Conservation (phyloP, 2,888 invertebrate genomes). For the Parnassius glacialis region DNA sequence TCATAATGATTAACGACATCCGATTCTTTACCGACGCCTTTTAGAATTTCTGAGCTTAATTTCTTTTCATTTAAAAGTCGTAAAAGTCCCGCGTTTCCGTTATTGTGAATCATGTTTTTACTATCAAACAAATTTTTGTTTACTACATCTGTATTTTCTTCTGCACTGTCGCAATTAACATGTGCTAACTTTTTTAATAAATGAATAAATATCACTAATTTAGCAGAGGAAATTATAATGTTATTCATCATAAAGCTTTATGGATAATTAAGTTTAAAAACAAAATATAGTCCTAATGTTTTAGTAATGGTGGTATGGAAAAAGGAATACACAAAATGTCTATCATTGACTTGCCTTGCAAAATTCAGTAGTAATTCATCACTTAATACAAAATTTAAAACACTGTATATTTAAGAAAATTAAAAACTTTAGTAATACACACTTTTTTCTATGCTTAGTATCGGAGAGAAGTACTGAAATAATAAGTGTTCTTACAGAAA, state of each 20-base stretch:
- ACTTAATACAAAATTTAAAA: no score
- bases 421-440: no score
- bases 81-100: constrained; percentile 39
- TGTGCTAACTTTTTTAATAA: constrained; percentile 34
- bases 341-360: no score
- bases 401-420: no score
- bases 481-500: no score
- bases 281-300: constrained; percentile 3
- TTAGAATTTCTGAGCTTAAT: constrained; percentile 49
- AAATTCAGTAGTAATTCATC: no score
- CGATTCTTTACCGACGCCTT: constrained; percentile 42
- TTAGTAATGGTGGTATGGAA: background rate
- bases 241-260: constrained; percentile 31
- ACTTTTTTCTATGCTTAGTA: no score
- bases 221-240: constrained; percentile 31
- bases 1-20: constrained; percentile 60
- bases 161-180: constrained; percentile 36
- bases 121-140: constrained; percentile 49
- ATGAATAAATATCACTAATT: constrained; percentile 42
- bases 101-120: constrained; percentile 48
- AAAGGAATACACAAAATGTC: no score
- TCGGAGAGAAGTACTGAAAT: no score
- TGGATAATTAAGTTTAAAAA: constrained; percentile 16
- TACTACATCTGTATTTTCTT: constrained; percentile 40
- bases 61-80: constrained; percentile 51